A percentile compares a stretch with the other conserved stretches of the same genome.
phyloP scores from a whole-genome alignment of 35 echinoderm and acorn worm species.

The Ophiothrix spiculata region DNA sequence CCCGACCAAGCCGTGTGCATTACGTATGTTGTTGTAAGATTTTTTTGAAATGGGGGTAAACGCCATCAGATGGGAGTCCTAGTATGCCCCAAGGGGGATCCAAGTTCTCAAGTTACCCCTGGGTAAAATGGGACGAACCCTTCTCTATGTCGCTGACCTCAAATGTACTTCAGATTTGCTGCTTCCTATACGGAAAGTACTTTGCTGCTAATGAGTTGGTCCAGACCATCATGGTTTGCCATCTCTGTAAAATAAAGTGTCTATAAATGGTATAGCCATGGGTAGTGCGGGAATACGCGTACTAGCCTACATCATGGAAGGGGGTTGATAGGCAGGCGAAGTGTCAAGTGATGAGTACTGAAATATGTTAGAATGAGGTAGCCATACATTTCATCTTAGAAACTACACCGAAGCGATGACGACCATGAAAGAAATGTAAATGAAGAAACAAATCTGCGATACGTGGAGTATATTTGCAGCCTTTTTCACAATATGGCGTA shows the following conservation, averaged over 20 bases:
- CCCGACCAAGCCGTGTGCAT: neutral
- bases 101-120: neutral
- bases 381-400: too few species aligned
- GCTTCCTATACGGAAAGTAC: neutral
- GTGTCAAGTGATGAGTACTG: too few species aligned
- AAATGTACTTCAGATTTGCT: neutral
- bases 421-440: neutral
- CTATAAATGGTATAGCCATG: too few species aligned
- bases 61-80: neutral
- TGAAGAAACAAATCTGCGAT: too few species aligned
- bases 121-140: slow-evolving; percentile 10
- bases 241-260: neutral
- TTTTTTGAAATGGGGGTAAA: slow-evolving; percentile 2
- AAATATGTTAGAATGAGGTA: too few species aligned
- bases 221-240: neutral
- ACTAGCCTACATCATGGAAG: too few species aligned
- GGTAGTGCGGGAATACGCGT: too few species aligned
- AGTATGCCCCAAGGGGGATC: neutral
- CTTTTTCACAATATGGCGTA: too few species aligned
- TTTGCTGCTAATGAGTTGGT: neutral
- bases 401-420: neutral
- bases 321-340: too few species aligned
- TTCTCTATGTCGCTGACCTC: slow-evolving; percentile 1
- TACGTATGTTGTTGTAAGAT: slow-evolving; percentile 9
- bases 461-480: too few species aligned